Evolutionary conservation across 2,797 vertebrate species (phyloP), one percentile per base, ranked within the genome.

Genomic region (Pristis pectinata): DNA sequence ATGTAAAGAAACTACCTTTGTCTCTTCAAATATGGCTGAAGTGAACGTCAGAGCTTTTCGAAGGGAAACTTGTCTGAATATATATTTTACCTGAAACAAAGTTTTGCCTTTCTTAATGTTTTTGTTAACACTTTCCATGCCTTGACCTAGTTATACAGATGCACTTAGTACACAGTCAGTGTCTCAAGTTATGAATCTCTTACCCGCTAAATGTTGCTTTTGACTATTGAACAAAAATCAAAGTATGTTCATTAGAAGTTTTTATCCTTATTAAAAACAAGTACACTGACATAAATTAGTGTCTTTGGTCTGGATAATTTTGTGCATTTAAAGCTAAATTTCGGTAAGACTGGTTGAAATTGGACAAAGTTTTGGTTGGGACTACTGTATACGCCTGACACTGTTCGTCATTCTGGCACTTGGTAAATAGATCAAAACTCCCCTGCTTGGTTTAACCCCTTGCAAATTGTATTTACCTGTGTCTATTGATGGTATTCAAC

Each of bases 1-100:
- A 49, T 74, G 92, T 72, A 72, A 94, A 76, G 92, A 49, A 94
- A 76, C 92, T 53, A 94, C 92, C 92, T 94, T 94, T 94, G 67
- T 76, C 70, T 76, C 70, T 37, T 74, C 92, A 94, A 76, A 94
- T 70, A 74, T 94, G 70, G 70, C 92, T 94, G 70, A 44, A 76
- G 44, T 24, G 44, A 53, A 56, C 27, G 22, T 19, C 67, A 30
- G 67, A 30, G 67, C 34, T 72, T 72, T 34, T 19, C 17, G 44
- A 27, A 53, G 70, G 64, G 41, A 94, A 76, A 19, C 94, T 11
- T 34, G 13, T 8, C 24, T 53, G 44, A 94, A 53, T 49, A 94
- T 94, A 76, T 72, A 53, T 41, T 76, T 37, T 53, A 64, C 15
- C 24, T 13, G 6, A 53, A 94, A 67, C 41, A 56, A 53, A 53